Evolutionary conservation across 1,140 invertebrate species (phyloP).

Genomic region (Oreohelix idahoensis): DNA sequence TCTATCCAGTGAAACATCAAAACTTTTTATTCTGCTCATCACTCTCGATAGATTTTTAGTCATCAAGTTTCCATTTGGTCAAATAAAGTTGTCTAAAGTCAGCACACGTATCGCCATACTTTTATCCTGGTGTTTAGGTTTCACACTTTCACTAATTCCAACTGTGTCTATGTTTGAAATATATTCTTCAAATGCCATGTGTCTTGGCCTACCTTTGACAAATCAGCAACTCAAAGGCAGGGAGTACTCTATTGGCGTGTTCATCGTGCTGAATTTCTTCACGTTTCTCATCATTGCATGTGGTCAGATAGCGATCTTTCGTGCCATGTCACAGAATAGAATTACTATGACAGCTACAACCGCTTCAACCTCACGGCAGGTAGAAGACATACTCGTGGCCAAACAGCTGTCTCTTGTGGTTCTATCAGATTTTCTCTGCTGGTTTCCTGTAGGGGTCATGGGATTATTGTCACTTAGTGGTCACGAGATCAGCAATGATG

Average conservation of each 20-base stretch:
- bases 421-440: slow-evolving; percentile 24
- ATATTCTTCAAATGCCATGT: slow-evolving; percentile 52
- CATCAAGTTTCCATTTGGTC: slow-evolving; percentile 56
- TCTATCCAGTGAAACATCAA: slow-evolving; percentile 58
- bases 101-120: slow-evolving; percentile 18
- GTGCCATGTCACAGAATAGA: not conserved
- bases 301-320: slow-evolving; percentile 44
- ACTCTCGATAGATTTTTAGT: slow-evolving; percentile 57
- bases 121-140: slow-evolving; percentile 40
- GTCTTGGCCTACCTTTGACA: slow-evolving; percentile 53
- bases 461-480: slow-evolving; percentile 43
- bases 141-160: slow-evolving; percentile 46
- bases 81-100: slow-evolving; percentile 37
- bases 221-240: slow-evolving; percentile 40
- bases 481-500: slow-evolving; percentile 27
- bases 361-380: not conserved
- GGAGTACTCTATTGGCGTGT: slow-evolving; percentile 48
- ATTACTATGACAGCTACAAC: not conserved
- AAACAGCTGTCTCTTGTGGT: slow-evolving; percentile 10
- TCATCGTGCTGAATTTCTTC: slow-evolving; percentile 51
- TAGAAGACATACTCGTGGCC: slow-evolving; percentile 1
- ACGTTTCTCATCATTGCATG: slow-evolving; percentile 46
- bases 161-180: slow-evolving; percentile 48
- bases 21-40: slow-evolving; percentile 57
- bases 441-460: slow-evolving; percentile 39